Evolutionary conservation across 2,797 vertebrate species (phyloP).

Genomic region (Poecilia velifera): DNA sequence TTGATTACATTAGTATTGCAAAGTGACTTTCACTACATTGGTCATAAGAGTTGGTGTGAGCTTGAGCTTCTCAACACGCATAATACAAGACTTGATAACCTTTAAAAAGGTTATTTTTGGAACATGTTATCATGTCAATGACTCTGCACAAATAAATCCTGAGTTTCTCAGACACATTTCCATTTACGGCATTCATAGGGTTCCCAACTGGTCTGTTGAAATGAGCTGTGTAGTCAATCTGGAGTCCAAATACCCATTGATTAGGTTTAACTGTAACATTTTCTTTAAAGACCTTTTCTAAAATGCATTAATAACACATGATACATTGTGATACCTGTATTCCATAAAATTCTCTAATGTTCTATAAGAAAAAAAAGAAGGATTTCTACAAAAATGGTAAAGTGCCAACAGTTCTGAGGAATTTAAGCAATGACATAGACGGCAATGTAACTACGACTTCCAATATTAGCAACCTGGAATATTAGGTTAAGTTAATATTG

Average conservation of each 20-base stretch:
- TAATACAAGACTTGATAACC: neutral
- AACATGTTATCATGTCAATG: neutral
- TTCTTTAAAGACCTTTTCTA: neutral
- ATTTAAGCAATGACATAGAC: neutral
- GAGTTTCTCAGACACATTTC: neutral
- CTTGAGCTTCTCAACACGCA: neutral
- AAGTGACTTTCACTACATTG: neutral
- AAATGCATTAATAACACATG: neutral
- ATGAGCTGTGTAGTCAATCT: neutral
- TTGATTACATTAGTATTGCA: neutral
- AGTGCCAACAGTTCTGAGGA: neutral
- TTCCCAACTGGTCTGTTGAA: neutral
- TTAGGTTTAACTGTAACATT: neutral
- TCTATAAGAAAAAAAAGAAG: neutral
- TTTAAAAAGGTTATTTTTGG: neutral
- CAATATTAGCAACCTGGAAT: neutral
- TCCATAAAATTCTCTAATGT: neutral
- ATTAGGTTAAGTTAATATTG: neutral
- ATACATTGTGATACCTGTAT: neutral
- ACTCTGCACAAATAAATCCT: neutral
- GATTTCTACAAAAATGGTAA: neutral
- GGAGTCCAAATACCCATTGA: neutral
- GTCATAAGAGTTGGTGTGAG: neutral
- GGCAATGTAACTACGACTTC: neutral
- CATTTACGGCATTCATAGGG: neutral